Evolutionary conservation across 2,113 vertebrate genomes (phyloP), one percentile per base, ranked within the genome.

Genomic region (Hipposideros armiger): DNA sequence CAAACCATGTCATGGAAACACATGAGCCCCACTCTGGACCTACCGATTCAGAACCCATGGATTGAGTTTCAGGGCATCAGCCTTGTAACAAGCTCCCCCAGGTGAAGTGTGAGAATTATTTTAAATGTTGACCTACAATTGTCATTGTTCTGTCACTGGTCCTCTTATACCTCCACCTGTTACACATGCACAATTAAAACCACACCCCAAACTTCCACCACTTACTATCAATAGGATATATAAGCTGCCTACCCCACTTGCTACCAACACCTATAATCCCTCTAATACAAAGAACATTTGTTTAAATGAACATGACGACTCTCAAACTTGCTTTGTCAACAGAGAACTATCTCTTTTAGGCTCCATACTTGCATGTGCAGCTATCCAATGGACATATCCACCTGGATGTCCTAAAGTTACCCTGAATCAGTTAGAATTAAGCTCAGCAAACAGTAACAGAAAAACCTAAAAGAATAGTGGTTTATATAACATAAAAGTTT

Each of bases 391-490:
- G 30, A 76, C 28, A 81, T 56, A 26, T 42, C 54, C 22, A 81
- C 7, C 30, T 70, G 73, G 17, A 81, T 47, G 17, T 77, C 20
- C 67, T 69, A 72, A 90, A 93, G 36, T 69, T 82, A 83, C 20
- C 17, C 54, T 87, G 36, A 77, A 96, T 87, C 28, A 72, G 52
- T 82, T 64, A 93, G 40, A 26, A 91, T 72, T 86, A 83, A 87
- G 76, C 91, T 95, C 77, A 83, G 36, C 70, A 87, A 83, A 58
- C 3, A 82, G 15, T 58, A 84, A 96, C 14, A 85, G 83, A 90
- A 92, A 95, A 89, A 54, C 4, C 30, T 89, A 81, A 87, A 91
- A 70, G 22, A 80, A 87, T 0, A 64, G 17, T 73, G 36, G 32
- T 77, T 91, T 84, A 78, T 40, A 70, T 24, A 93, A 87, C 32